Evolutionary conservation across 2,888 invertebrate species (phyloP).

Genomic region (Drosophila histrio): DNA sequence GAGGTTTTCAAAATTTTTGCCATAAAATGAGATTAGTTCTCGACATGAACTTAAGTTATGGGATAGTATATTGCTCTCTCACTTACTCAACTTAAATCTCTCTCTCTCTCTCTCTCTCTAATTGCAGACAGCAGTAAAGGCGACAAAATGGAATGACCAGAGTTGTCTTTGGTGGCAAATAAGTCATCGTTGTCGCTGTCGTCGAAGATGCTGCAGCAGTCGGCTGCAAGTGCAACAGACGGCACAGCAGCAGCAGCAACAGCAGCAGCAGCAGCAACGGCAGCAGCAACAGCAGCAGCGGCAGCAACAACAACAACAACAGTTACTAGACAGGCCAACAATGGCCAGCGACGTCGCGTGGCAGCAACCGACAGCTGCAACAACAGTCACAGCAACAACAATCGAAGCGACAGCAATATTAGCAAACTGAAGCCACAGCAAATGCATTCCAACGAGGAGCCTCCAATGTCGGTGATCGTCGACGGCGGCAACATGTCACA

Average conservation of each 20-base stretch:
- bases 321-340: conserved; percentile 30
- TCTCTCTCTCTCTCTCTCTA: background rate
- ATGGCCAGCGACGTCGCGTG: conserved; percentile 73
- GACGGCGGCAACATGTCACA: conserved; percentile 50
- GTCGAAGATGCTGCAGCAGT: conserved; percentile 70
- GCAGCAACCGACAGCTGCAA: conserved; percentile 58
- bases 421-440: conserved; percentile 53
- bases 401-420: conserved; percentile 34
- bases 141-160: conserved; percentile 62
- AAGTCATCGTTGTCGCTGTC: conserved; percentile 23
- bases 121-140: conserved; percentile 27
- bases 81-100: background rate
- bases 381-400: conserved; percentile 26
- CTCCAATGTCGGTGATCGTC: conserved; percentile 71
- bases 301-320: conserved; percentile 32
- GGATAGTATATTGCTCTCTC: background rate
- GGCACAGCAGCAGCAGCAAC: conserved; percentile 15
- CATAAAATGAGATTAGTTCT: no score
- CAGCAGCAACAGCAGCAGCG: conserved; percentile 33
- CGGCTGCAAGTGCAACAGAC: conserved; percentile 28
- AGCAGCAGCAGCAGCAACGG: conserved; percentile 24
- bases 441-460: conserved; percentile 82
- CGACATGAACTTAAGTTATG: no score
- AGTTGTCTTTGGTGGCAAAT: conserved; percentile 40
- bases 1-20: no score